These are phyloP conservation scores for Halcyon smyrnensis DNA, from an alignment of 2,797 vertebrate species.

Conservation along the genomic window DNA sequence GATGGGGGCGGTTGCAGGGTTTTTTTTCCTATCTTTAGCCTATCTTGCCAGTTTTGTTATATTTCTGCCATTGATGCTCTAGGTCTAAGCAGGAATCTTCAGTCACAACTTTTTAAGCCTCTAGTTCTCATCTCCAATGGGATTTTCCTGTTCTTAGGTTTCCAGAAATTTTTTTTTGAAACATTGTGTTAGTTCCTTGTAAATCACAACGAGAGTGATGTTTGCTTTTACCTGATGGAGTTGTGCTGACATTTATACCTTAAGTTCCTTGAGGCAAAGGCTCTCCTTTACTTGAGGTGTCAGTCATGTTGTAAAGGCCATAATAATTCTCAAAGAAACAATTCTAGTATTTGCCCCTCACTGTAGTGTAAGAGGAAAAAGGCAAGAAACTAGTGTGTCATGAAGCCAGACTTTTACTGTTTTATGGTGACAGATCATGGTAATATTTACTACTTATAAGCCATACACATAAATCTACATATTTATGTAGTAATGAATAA, in stretches of 20 bases:
- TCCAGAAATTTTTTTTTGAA: background rate
- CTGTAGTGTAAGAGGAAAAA: background rate
- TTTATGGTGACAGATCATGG: constrained; percentile 23
- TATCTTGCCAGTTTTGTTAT: background rate
- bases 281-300: background rate
- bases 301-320: background rate
- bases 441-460: constrained; percentile 42
- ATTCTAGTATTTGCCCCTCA: background rate
- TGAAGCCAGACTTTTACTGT: background rate
- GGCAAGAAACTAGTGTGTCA: background rate
- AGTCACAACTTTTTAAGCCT: background rate
- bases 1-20: background rate
- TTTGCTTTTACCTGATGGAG: background rate
- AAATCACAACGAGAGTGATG: background rate
- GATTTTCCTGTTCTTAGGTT: background rate
- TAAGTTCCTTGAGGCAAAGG: background rate
- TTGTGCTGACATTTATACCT: background rate
- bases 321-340: background rate
- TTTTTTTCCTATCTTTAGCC: background rate
- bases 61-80: background rate
- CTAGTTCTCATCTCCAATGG: background rate
- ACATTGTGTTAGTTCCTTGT: background rate
- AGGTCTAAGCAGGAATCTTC: background rate
- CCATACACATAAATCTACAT: constrained; percentile 43
- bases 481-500: constrained; percentile 35